Base-by-base conservation (phyloP, 2,113 vertebrate genomes). In the Anguilla rostrata region DNA sequence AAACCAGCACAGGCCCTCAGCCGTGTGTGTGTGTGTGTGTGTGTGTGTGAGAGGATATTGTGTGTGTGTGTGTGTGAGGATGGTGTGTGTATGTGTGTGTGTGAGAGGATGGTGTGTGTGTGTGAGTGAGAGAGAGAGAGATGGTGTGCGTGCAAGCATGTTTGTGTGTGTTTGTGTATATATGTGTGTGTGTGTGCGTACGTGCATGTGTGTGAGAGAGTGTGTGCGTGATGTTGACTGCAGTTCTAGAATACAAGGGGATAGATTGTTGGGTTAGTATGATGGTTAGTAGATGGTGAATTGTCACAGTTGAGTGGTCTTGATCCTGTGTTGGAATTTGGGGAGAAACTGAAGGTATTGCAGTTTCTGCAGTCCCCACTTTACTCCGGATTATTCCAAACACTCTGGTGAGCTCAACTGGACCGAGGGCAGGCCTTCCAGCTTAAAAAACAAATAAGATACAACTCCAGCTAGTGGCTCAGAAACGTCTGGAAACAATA, bases 1-100 rank as follows among this genome's bases (percentile, higher is more conserved):
- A 92, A 94, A 93, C 92, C 89, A 82, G 93, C 88, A 81, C 92
- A 95, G 95, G 92, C 90, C 88, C 93, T 90, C 88, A 46, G 8
- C 4, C 4, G 5, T 46, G 43, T 46, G 43, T 46, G 43, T 46
- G 43, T 46, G 43, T 46, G 43, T 46, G 43, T 43, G 43, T 46
- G 43, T 46, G 43, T 46, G 43, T 46, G 43, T 1, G 43, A 46
- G 43, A 46, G 43, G 4, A 46, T 46, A 8, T 4, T 6, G 43
- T 6, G 43, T 6, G 43, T 6, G 43, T 6, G 43, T 6, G 43
- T 0, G 43, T 2, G 43, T 46, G 43, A 6, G 43, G n/a, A 43
- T 34, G 43, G 22, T 29, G 71, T 79, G 16, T 85, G 84, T 85
- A 29, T 78, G 71, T 79, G 20, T 79, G 75, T 85, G 75, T 39